Evolutionary conservation across 2,888 invertebrate genomes (phyloP), one percentile per base, ranked within the genome.

Genomic region (Cosmopolites sordidus): DNA sequence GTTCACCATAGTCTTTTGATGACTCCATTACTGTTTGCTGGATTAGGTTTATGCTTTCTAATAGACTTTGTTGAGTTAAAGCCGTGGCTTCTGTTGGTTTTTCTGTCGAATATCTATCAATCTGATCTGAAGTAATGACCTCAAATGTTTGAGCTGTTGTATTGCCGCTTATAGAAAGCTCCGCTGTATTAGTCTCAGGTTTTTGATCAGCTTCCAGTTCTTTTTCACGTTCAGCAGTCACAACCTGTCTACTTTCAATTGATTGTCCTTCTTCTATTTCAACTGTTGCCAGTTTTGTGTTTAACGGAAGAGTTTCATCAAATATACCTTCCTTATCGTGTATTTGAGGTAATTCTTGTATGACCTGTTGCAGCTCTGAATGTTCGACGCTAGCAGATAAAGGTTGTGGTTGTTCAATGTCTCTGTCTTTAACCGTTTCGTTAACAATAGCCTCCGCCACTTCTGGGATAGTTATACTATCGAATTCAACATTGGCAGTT

Each of bases 221-320:
- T 47, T 67, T 66, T 65, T 78, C 78, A 50, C 66, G 70, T 66
- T 82, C 81, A 60, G 78, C 77, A 15, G 74, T 60, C 53, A 76
- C 69, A 18, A 78, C 70, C 71, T 81, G 79, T 37, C 71, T 77
- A 1, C 79, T 66, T 1, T 71, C 69, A n/a, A 75, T 64, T 16
- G 72, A 68, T 58, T 70, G 72, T 15, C 66, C 70, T 62, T 74
- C 73, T 60, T 76, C 74, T 14, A 79, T 54, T 4, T 65, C 64
- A n/a, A 76, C 51, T 44, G 73, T 70, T 5, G 78, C 77, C 48
- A 69, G 71, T 60, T 73, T 75, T 1, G 66, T 62, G 11, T 53
- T 48, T 8, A 60, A 46, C 38, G 59, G 55, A n/a, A 49, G 41
- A 39, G 29, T 52, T 18, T 57, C 42, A 16, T 61, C 58, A 22